phyloP scores from a whole-genome alignment of 1,140 invertebrate genomes.

The Mactra quadrangularis region DNA sequence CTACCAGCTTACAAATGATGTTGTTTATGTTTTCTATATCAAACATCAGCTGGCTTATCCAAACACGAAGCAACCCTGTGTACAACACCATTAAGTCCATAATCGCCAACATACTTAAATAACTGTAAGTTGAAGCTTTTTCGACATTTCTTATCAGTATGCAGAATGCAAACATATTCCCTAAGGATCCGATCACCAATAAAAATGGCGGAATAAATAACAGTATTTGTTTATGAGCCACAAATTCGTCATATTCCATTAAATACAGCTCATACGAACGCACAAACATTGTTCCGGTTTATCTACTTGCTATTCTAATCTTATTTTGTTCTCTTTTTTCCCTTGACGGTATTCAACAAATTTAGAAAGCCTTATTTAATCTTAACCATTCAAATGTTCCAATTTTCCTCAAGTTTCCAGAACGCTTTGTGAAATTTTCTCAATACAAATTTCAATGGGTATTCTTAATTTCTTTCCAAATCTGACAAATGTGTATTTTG shows the following conservation, averaged over 20 bases:
- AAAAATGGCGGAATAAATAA: slow-evolving; percentile 76
- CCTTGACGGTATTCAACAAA: too few species aligned
- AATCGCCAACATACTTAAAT: slow-evolving; percentile 76
- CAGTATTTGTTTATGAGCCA: slow-evolving; percentile 30
- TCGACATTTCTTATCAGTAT: slow-evolving; percentile 70
- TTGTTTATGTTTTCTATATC: slow-evolving; percentile 67
- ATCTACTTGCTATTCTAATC: too few species aligned
- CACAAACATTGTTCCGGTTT: slow-evolving; percentile 16
- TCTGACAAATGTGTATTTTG: too few species aligned
- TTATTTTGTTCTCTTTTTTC: too few species aligned
- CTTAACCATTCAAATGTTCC: too few species aligned
- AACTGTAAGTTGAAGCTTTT: slow-evolving; percentile 77
- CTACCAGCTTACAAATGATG: slow-evolving; percentile 77
- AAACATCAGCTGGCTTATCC: slow-evolving; percentile 75
- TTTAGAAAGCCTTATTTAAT: too few species aligned
- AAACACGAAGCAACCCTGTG: slow-evolving; percentile 77
- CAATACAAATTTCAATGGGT: too few species aligned
- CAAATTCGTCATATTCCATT: slow-evolving; percentile 20
- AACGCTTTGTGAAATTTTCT: too few species aligned
- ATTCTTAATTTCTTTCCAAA: too few species aligned
- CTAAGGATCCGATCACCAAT: slow-evolving; percentile 77
- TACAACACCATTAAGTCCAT: slow-evolving; percentile 79
- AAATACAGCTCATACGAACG: not conserved
- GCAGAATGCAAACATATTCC: slow-evolving; percentile 78
- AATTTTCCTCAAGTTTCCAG: too few species aligned